Base-by-base conservation (phyloP, 2,113 vertebrate genomes). In the Probosciger aterrimus region DNA sequence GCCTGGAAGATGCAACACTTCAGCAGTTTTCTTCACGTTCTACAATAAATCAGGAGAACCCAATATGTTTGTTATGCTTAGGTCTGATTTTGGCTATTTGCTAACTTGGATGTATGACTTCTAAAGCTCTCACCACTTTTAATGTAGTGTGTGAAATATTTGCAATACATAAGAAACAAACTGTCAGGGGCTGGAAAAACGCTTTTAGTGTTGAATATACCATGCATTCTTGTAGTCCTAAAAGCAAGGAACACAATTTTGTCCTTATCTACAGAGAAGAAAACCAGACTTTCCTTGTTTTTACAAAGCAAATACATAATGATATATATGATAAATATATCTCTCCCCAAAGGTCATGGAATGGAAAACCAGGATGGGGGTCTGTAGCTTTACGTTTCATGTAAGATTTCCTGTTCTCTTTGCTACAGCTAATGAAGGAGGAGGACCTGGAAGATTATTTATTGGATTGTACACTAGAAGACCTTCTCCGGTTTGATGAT, bases 401-500 rank as follows among this genome's bases (percentile, higher is more conserved):
- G 25, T 76, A 15, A 69, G 59, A 14, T 64, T 10, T 5, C 9
- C 24, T 28, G 31, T 64, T 95, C 82, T 53, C 78, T 53, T 92
- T 69, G 80, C 91, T 80, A 7, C 88, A 99, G 99, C 97, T 98
- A 23, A 98, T 97, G n/a, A 97, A 98, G 97, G 97, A 98, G 82
- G 98, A 98, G 81, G 98, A 97, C 24, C 86, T 99, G 94, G 98
- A 97, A 14, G 98, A 97, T 50, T 97, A 97, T 82, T 94, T 98
- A 11, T 75, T 98, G 95, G 98, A 98, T 27, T 99, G 99, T 95
- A 98, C 98, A 2, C 98, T 98, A 19, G 97, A 98, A 39, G 98
- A 99, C 95, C 98, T 99, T 80, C 98, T 99, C n/a, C 98, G 96
- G 4, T 99, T 99, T 33, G 99, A 99, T 17, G 99, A 99, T 96